phyloP scores from a whole-genome alignment of 2,797 vertebrate species.

The Brachyrhaphis roseni region DNA sequence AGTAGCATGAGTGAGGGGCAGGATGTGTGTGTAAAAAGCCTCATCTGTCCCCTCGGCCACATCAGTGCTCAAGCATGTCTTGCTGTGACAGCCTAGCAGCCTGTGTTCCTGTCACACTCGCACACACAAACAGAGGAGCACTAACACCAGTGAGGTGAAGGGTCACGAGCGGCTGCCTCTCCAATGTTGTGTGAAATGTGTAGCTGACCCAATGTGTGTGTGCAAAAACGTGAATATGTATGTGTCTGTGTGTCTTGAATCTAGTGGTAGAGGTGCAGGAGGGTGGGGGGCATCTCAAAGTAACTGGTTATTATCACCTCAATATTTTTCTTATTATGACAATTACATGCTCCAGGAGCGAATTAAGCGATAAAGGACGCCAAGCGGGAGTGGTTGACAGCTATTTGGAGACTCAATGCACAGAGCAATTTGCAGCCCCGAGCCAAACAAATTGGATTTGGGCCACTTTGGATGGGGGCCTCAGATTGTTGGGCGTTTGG shows the following conservation, averaged over 20 bases:
- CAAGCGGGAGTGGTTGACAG: conserved; percentile 86
- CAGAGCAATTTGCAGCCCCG: conserved; percentile 86
- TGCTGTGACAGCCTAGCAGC: conserved; percentile 69
- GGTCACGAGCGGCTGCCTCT: conserved; percentile 75
- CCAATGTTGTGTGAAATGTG: conserved; percentile 80
- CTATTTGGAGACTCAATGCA: conserved; percentile 87
- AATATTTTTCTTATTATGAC: conserved; percentile 89
- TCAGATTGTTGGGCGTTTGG: conserved; percentile 82
- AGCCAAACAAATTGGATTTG: conserved; percentile 87
- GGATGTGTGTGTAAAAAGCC: conserved; percentile 24
- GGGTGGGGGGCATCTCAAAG: conserved; percentile 73
- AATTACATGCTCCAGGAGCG: conserved; percentile 87
- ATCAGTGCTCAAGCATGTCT: conserved; percentile 77
- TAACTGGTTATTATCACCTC: conserved; percentile 87
- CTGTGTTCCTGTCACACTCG: conserved; percentile 53
- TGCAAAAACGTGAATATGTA: conserved; percentile 10
- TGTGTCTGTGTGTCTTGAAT: conserved; percentile 43
- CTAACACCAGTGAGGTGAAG: conserved; percentile 72
- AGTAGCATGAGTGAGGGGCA: conserved; percentile 48
- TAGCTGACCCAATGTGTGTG: conserved; percentile 63
- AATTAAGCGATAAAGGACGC: conserved; percentile 85
- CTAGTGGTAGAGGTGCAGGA: conserved; percentile 12
- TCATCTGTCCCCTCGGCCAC: conserved; percentile 71
- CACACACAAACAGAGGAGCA: conserved; percentile 53
- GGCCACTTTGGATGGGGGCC: conserved; percentile 85